A percentile compares a stretch with the other conserved stretches of the same genome.
These are phyloP conservation scores for Adoxophyes honmai DNA, from an alignment of 1,140 invertebrate genomes.

Conservation along the genomic window DNA sequence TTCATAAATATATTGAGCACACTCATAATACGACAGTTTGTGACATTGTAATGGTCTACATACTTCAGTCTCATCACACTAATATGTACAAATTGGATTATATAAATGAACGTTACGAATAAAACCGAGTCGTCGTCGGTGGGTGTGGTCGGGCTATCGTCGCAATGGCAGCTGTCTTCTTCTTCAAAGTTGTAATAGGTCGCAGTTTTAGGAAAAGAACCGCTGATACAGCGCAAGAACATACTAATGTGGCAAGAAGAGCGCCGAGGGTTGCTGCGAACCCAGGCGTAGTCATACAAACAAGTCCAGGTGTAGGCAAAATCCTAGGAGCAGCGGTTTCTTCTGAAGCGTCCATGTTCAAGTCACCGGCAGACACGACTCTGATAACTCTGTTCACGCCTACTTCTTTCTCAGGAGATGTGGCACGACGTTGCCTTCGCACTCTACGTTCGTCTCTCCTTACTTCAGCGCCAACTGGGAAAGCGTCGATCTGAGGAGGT, in stretches of 20 bases:
- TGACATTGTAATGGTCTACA: constrained; percentile 50
- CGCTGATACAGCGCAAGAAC: constrained; percentile 89
- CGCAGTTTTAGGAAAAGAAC: constrained; percentile 88
- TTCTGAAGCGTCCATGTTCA: constrained; percentile 87
- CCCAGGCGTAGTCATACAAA: constrained; percentile 95
- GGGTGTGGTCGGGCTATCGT: constrained; percentile 64
- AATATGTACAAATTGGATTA: constrained; percentile 74
- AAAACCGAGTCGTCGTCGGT: constrained; percentile 56
- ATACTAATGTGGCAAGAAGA: constrained; percentile 86
- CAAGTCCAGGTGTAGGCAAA: constrained; percentile 85
- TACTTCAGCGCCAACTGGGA: constrained; percentile 79
- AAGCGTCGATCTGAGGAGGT: constrained; percentile 82
- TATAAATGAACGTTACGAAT: constrained; percentile 59
- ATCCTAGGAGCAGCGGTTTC: constrained; percentile 79
- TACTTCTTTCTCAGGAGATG: constrained; percentile 84
- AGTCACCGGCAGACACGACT: constrained; percentile 91
- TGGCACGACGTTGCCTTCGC: constrained; percentile 80
- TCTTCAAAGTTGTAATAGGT: constrained; percentile 80
- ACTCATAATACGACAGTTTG: constrained; percentile 41
- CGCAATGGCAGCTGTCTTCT: constrained; percentile 76
- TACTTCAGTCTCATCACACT: constrained; percentile 75
- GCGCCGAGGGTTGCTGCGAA: constrained; percentile 91
- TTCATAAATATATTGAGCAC: constrained; percentile 48
- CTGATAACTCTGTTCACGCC: constrained; percentile 90
- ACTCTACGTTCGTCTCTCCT: constrained; percentile 86